Percentiles rank a stretch among this genome's conserved stretches.
Conservation (phyloP, 2,113 vertebrate species). For the Pangasianodon gigas region DNA sequence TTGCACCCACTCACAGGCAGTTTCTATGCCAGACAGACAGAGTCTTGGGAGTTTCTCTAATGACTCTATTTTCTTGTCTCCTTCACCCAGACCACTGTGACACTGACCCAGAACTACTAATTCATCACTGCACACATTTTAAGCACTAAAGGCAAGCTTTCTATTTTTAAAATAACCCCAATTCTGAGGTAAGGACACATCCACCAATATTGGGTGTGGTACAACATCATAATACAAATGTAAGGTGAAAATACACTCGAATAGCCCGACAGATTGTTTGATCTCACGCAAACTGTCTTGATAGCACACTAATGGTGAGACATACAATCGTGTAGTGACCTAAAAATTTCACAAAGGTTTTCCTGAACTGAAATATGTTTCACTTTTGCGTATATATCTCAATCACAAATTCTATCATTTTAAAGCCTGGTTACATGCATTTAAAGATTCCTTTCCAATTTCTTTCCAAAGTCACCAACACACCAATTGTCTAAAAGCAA, state of each 20-base stretch:
- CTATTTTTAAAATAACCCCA: constrained; percentile 75
- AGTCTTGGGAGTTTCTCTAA: constrained; percentile 45
- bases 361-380: not conserved
- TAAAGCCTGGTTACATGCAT: not conserved
- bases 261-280: not conserved
- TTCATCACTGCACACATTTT: constrained; percentile 69
- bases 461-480: not conserved
- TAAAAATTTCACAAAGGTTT: not conserved
- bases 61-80: constrained; percentile 48
- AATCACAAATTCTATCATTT: not conserved
- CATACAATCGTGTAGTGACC: not conserved
- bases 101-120: constrained; percentile 69
- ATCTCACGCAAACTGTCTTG: not conserved
- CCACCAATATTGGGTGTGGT: constrained; percentile 50
- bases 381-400: not conserved
- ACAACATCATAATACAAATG: not conserved
- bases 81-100: constrained; percentile 62
- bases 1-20: not conserved
- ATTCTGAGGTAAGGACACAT: constrained; percentile 69
- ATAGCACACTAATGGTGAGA: not conserved
- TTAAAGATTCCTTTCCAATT: not conserved
- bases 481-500: not conserved
- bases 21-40: constrained; percentile 20
- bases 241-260: not conserved
- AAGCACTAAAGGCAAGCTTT: constrained; percentile 55